Evolutionary conservation across 2,797 vertebrate genomes (phyloP).

Genomic region (Phataginus tricuspis): DNA sequence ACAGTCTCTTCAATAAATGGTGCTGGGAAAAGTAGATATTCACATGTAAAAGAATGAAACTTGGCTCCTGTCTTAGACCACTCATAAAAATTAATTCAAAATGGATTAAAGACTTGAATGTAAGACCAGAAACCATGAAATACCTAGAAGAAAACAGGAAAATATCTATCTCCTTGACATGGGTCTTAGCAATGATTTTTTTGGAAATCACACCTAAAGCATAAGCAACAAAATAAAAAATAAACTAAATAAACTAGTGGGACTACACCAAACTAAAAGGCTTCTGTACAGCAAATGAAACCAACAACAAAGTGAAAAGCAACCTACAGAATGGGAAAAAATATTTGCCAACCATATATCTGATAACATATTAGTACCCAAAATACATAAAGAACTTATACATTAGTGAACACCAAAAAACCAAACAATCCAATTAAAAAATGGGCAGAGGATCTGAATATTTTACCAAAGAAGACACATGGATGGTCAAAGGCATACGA

Average conservation of each 20-base stretch:
- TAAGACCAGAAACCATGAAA: not conserved
- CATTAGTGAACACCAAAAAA: not conserved
- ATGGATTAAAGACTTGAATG: not conserved
- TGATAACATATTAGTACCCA: not conserved
- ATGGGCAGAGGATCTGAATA: not conserved
- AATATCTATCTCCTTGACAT: not conserved
- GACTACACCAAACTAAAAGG: not conserved
- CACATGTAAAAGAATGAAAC: not conserved
- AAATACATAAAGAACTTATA: not conserved
- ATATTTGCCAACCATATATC: not conserved
- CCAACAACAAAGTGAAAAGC: not conserved
- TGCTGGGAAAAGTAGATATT: not conserved
- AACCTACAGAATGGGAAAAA: not conserved
- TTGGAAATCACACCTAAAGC: not conserved
- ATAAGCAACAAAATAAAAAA: not conserved
- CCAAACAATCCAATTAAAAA: not conserved
- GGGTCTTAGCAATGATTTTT: not conserved
- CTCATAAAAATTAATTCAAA: not conserved
- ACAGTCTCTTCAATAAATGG: not conserved
- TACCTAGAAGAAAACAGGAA: not conserved
- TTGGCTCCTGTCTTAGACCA: not conserved
- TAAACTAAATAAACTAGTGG: not conserved
- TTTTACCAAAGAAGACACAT: not conserved
- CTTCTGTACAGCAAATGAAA: not conserved
- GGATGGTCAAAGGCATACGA: not conserved